These are phyloP conservation scores for Tympanoctomys barrerae DNA, from an alignment of 2,797 vertebrate genomes.

Conservation along the genomic window DNA sequence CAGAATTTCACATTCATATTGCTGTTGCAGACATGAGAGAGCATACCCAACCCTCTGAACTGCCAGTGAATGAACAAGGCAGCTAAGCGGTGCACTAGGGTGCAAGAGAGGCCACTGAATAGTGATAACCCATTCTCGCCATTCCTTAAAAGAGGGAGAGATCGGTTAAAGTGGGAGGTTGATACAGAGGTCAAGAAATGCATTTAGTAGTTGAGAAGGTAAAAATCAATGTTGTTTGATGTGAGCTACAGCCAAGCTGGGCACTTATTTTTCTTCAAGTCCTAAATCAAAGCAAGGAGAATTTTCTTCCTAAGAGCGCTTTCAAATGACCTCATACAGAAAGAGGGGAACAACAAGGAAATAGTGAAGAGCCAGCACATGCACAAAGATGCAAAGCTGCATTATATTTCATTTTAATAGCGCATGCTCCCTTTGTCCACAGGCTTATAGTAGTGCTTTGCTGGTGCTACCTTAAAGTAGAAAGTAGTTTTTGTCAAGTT, in stretches of 20 bases:
- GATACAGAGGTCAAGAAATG: not conserved
- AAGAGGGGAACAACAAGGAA: not conserved
- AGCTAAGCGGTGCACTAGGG: not conserved
- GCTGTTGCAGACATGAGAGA: not conserved
- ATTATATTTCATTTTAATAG: not conserved
- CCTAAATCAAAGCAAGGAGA: not conserved
- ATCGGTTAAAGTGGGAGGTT: not conserved
- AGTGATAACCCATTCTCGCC: no score
- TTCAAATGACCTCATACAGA: not conserved
- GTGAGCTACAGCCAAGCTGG: not conserved
- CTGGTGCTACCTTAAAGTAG: not conserved
- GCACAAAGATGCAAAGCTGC: not conserved
- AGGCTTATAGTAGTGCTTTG: not conserved
- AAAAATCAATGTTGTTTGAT: not conserved
- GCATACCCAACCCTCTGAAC: not conserved
- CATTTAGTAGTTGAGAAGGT: not conserved
- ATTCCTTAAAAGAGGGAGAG: not conserved
- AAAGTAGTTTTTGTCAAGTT: not conserved
- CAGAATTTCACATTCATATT: not conserved
- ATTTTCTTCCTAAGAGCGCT: not conserved
- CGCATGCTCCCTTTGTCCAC: not conserved
- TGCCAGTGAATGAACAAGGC: not conserved
- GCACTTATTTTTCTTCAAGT: not conserved
- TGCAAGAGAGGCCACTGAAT: not conserved
- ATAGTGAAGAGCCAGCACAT: not conserved